A percentile compares a stretch with the other conserved stretches of the same genome.
phyloP scores from a whole-genome alignment of 2,113 vertebrate species.

The Leptodactylus fuscus region DNA sequence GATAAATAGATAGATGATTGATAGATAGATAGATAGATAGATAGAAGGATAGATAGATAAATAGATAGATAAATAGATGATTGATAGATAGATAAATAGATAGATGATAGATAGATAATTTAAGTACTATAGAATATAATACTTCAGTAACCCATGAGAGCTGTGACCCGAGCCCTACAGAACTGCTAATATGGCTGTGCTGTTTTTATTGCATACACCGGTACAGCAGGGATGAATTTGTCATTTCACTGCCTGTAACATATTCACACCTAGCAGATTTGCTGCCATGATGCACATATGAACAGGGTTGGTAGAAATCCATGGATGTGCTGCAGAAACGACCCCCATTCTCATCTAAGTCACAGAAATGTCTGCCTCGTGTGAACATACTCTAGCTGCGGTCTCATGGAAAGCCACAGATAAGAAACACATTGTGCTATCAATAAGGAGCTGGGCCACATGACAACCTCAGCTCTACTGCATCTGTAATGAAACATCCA shows the following conservation, averaged over 20 bases:
- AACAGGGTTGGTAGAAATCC: background rate
- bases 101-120: no score
- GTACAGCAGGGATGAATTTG: background rate
- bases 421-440: slow-evolving; percentile 1
- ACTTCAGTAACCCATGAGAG: background rate
- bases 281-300: background rate
- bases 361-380: no score
- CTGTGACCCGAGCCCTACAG: background rate
- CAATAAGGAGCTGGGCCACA: background rate
- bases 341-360: no score
- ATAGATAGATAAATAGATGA: no score
- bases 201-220: background rate
- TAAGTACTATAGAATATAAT: no score
- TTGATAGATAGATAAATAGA: no score
- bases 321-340: background rate
- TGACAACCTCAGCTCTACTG: background rate
- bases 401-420: background rate
- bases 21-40: background rate
- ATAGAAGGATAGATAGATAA: background rate
- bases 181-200: background rate
- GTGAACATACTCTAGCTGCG: background rate
- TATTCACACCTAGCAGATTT: background rate
- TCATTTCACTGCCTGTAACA: background rate
- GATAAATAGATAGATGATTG: no score
- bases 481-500: background rate